Base-by-base conservation (phyloP, 92 coral and sea anemone species). In the Epizoanthus stellaris region DNA sequence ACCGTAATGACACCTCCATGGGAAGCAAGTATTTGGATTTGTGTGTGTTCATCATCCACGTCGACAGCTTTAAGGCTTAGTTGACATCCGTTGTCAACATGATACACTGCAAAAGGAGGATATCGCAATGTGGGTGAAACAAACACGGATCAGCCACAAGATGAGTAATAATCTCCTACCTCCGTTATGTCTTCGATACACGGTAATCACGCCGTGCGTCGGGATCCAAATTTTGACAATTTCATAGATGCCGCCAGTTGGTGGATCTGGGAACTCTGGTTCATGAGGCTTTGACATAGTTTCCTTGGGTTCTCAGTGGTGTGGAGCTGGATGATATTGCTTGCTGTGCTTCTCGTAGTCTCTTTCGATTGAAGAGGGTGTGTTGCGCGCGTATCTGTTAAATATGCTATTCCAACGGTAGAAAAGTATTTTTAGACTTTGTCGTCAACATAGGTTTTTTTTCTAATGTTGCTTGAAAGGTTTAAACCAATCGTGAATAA, bases 171-270 rank as follows among this genome's bases (percentile, higher is more conserved):
- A 10, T 36, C 5, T 67, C 40, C 17, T 67, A 67, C 72, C 72
- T 67, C 47, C 47, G 12, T 67, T 67, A 0, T 47, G 72, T 67
- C 38, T 67, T 3, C 72, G 36, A 21, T 67, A 67, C 19, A 67
- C 47, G 36, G 72, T 67, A 67, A 67, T 67, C 6, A 67, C 72
- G 7, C 72, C 72, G 7, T 67, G 47, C 20, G 72, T 67, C 3
- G 72, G 45, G 19, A 67, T 67, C 72, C 72, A 67, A 11, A 67
- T 67, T 67, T 67, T 67, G n/a, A 67, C 72, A 42, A 67, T 67
- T 36, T 67, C 72, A 17, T 36, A 67, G 72, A 67, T 67, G 17
- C 19, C 6, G 4, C n/a, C n/a, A n/a, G 34, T 21, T 67, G 72
- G 72, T 30, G 72, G 72, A 67, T 6, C 17, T 1, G 72, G 72